Percentiles rank a stretch among this genome's conserved stretches.
These are phyloP conservation scores for Penaeus japonicus DNA, from an alignment of 1,140 invertebrate species.

Conservation along the genomic window DNA sequence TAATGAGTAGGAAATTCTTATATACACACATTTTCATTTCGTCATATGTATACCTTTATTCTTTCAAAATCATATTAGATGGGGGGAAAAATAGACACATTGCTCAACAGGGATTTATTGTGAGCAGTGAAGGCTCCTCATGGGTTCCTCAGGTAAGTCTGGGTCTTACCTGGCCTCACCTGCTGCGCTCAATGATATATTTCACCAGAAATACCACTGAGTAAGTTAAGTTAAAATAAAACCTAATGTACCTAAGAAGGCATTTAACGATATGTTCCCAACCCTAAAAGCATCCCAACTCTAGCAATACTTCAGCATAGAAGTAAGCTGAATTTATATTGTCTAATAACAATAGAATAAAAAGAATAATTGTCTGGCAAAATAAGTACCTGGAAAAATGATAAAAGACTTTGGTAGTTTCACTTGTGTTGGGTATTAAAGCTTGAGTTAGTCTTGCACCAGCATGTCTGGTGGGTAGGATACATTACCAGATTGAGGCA, in stretches of 20 bases:
- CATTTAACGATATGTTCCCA: conserved; percentile 54
- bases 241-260: conserved; percentile 53
- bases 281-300: conserved; percentile 56
- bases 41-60: too few relatives aligned
- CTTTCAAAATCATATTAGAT: too few relatives aligned
- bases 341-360: conserved; percentile 54
- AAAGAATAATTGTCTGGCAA: conserved; percentile 52
- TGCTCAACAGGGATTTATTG: conserved; percentile 47
- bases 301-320: conserved; percentile 55
- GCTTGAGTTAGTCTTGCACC: conserved; percentile 52
- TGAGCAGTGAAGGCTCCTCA: conserved; percentile 45
- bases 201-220: conserved; percentile 51
- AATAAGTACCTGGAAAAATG: conserved; percentile 55
- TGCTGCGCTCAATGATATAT: conserved; percentile 54
- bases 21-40: too few relatives aligned
- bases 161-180: conserved; percentile 50
- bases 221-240: conserved; percentile 51
- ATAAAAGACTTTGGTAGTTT: conserved; percentile 56
- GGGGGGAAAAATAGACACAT: conserved; percentile 12
- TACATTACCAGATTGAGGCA: conserved; percentile 36
- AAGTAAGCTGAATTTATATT: conserved; percentile 56
- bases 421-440: conserved; percentile 55
- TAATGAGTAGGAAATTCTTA: too few relatives aligned
- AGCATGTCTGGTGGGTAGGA: conserved; percentile 40
- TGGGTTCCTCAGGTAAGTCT: conserved; percentile 47